These are phyloP conservation scores for Camponotus floridanus DNA, from an alignment of 1,140 invertebrate genomes.

Conservation along the genomic window DNA sequence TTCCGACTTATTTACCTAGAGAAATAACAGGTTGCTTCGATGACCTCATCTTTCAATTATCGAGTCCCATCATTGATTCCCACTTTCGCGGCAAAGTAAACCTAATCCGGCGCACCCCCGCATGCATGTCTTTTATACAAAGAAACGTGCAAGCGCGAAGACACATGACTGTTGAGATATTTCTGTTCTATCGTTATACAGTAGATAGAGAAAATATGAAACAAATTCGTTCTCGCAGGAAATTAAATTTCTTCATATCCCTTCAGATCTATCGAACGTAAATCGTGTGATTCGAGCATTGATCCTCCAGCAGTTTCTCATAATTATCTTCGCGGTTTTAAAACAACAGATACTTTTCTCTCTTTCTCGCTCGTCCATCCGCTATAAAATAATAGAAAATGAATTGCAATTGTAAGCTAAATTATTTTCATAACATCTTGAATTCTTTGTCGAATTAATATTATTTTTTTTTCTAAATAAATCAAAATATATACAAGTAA, in stretches of 20 bases:
- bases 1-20: conserved; percentile 69
- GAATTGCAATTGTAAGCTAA: conserved; percentile 14
- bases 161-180: neutral
- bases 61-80: conserved; percentile 58
- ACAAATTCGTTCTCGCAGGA: conserved; percentile 48
- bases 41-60: conserved; percentile 72
- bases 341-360: neutral
- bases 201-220: conserved; percentile 7
- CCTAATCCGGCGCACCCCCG: conserved; percentile 64
- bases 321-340: neutral
- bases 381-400: neutral
- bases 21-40: conserved; percentile 73
- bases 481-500: neutral
- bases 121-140: conserved; percentile 51
- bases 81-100: conserved; percentile 70
- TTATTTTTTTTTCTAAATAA: neutral
- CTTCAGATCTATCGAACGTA: neutral
- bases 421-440: conserved; percentile 3
- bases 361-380: too few relatives aligned
- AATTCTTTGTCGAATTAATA: neutral
- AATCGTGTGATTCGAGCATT: conserved; percentile 8
- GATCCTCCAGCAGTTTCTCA: neutral
- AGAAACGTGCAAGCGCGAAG: neutral
- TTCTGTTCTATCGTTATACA: neutral
- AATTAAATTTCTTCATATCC: conserved; percentile 65